Percentiles rank a stretch among this genome's conserved stretches.
Evolutionary conservation across 2,888 invertebrate species (phyloP).

Genomic region (Tyria jacobaeae): DNA sequence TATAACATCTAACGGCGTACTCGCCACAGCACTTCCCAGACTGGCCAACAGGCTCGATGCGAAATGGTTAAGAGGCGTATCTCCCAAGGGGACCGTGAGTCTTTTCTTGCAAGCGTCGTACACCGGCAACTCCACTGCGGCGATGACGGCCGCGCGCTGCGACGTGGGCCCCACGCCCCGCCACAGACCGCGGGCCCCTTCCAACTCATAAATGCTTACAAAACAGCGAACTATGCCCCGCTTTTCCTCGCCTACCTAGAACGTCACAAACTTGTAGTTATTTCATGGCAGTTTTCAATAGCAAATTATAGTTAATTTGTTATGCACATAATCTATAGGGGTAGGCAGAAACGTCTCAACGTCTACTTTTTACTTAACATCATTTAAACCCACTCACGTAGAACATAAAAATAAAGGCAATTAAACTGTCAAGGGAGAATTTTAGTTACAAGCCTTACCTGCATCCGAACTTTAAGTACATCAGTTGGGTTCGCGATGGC

Average conservation of each 20-base stretch:
- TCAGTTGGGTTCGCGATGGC: constrained; percentile 99
- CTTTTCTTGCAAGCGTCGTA: constrained; percentile 96
- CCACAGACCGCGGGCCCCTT: constrained; percentile 96
- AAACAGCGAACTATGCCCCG: constrained; percentile 92
- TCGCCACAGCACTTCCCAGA: constrained; percentile 96
- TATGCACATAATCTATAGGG: no score
- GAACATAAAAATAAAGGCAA: no score
- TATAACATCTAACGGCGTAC: constrained; percentile 97
- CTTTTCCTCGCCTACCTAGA: constrained; percentile 85
- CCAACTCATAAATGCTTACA: constrained; percentile 92
- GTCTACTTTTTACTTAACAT: no score
- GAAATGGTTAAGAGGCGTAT: constrained; percentile 94
- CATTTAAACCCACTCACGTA: no score
- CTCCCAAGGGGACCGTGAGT: constrained; percentile 90
- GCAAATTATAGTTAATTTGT: no score
- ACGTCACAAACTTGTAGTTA: neutral
- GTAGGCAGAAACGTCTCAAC: no score
- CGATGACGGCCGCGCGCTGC: constrained; percentile 96
- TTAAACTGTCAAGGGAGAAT: neutral
- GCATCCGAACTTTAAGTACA: constrained; percentile 98
- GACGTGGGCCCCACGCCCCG: constrained; percentile 97
- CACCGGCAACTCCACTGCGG: constrained; percentile 97
- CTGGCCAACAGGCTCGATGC: constrained; percentile 96
- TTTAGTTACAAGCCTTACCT: constrained; percentile 82
- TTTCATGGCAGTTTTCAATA: no score